Base-by-base conservation (phyloP, 2,797 vertebrate species). In the Furcifer pardalis region DNA sequence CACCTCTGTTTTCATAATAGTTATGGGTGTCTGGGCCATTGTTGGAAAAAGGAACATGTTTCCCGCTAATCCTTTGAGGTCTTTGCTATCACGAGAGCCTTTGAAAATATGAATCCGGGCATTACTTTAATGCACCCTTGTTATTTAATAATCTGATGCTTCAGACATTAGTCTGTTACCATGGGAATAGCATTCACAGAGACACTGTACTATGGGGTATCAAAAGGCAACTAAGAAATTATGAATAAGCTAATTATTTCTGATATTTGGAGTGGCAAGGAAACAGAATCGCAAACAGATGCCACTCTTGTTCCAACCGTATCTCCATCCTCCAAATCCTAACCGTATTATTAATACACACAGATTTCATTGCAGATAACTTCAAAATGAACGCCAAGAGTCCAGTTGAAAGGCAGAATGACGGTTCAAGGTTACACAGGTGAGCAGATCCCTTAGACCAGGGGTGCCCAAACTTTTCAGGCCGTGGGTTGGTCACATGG, bases 121-220 rank as follows among this genome's bases (percentile, higher is more conserved):
- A 74, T 94, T 95, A 94, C 95, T 96, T 95, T 96, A 96, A 95
- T 94, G 94, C 79, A 89, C 94, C 94, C 60, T 94, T 92, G 83
- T 93, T 93, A 91, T 94, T 95, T 95, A 96, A 96, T 95, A 92
- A 95, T 95, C 94, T 92, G 81, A 90, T 77, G 93, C 94, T 91
- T 94, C 95, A 94, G 94, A 96, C 95, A 93, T 89, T 77, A 87
- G 95, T 96, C 93, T 95, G 95, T 96, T 96, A 90, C 95, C 95
- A 96, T 96, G 95, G 95, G 94, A 89, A 96, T 96, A 94, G 89
- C 92, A 92, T 94, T 85, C 69, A 84, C 90, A 94, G 13, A 10
- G 1, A n/a, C 88, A 92, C 30, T 27, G 94, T 95, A 95, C 95
- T 92, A 95, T 0, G 81, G 37, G 94, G 93, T 94, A 94, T 93